These are phyloP conservation scores for Lepeophtheirus nordmannii DNA, from an alignment of 2,888 invertebrate genomes.

Conservation along the genomic window DNA sequence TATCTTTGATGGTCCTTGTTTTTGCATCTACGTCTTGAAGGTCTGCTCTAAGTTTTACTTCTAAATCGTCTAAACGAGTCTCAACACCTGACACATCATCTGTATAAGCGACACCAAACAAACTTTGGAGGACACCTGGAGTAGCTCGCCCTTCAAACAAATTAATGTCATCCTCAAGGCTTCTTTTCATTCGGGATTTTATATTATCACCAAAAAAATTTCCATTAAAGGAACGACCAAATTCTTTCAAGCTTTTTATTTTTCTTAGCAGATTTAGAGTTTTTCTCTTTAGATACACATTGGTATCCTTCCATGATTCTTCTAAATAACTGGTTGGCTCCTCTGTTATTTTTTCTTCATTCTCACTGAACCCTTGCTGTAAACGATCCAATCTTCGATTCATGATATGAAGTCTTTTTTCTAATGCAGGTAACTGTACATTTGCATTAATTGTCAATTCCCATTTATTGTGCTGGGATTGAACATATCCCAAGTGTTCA, in stretches of 20 bases:
- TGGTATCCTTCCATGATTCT: slow-evolving; percentile 9
- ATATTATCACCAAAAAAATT: neutral
- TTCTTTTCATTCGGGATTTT: neutral
- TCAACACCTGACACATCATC: slow-evolving; percentile 17
- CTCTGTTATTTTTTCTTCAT: neutral
- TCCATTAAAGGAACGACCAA: neutral
- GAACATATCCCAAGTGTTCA: slow-evolving; percentile 14
- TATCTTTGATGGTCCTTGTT: neutral
- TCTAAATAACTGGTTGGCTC: neutral
- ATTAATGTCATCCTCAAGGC: neutral
- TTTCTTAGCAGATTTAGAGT: neutral
- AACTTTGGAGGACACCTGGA: slow-evolving; percentile 20
- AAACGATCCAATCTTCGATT: slow-evolving; percentile 6
- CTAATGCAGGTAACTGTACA: slow-evolving; percentile 6
- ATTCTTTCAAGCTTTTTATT: neutral
- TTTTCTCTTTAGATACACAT: slow-evolving; percentile 4
- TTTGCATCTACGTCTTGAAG: neutral
- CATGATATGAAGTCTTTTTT: neutral
- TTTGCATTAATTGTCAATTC: slow-evolving; percentile 10
- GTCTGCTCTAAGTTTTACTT: neutral
- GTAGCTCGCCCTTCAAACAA: neutral
- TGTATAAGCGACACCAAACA: slow-evolving; percentile 23
- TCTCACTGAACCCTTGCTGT: neutral
- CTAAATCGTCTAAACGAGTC: neutral
- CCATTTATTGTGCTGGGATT: slow-evolving; percentile 25